A percentile compares a stretch with the other conserved stretches of the same genome.
Evolutionary conservation across 2,797 vertebrate genomes (phyloP).

Genomic region (Anableps anableps): DNA sequence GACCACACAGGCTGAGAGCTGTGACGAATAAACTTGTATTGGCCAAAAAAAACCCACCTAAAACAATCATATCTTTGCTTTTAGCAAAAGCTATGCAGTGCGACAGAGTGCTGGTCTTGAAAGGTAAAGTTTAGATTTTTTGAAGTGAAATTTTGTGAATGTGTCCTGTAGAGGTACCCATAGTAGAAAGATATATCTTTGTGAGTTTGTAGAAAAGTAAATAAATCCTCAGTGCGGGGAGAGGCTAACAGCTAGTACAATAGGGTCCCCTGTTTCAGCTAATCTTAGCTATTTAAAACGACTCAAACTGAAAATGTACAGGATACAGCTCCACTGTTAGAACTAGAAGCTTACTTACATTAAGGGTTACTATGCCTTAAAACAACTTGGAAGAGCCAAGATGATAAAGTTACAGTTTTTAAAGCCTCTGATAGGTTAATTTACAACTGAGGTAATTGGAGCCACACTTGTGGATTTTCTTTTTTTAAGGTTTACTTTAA

Average conservation of each 20-base stretch:
- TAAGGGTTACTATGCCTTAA: background rate
- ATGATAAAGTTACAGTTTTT: background rate
- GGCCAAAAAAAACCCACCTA: conserved; percentile 51
- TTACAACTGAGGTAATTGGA: background rate
- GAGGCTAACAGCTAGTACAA: background rate
- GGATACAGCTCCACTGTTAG: background rate
- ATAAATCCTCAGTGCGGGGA: background rate
- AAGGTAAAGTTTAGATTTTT: background rate
- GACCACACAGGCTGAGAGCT: conserved; percentile 64
- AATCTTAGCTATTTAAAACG: background rate
- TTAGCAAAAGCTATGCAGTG: conserved; percentile 51
- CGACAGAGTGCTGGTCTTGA: background rate
- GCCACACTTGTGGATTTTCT: background rate
- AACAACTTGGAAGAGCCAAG: background rate
- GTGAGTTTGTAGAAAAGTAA: background rate
- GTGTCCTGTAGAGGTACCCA: background rate
- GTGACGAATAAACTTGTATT: conserved; percentile 46
- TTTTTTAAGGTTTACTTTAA: background rate
- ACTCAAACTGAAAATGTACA: background rate
- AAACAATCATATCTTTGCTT: conserved; percentile 21
- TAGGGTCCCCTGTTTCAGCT: background rate
- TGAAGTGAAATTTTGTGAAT: background rate
- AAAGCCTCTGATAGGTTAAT: background rate
- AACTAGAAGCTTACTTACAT: background rate
- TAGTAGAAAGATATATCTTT: background rate